Evolutionary conservation across 2,113 vertebrate species (phyloP).

Genomic region (Acanthisitta chloris): DNA sequence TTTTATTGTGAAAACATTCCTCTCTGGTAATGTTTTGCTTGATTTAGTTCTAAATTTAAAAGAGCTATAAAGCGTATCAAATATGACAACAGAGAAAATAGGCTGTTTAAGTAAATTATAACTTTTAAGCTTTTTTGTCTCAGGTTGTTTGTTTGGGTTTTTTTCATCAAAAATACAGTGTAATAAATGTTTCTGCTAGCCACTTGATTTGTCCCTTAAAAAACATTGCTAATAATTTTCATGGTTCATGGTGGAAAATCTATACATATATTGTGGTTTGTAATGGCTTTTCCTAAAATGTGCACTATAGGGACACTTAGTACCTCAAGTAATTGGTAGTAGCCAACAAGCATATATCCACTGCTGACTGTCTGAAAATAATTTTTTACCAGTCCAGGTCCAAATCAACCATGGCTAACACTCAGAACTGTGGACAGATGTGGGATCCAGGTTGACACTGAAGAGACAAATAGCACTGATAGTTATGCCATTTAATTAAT

Average conservation of each 20-base stretch:
- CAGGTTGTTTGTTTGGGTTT: background rate
- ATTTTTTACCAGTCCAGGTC: background rate
- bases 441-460: background rate
- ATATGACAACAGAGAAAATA: background rate
- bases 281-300: background rate
- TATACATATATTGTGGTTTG: background rate
- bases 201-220: background rate
- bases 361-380: background rate
- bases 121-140: background rate
- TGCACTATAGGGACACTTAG: background rate
- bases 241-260: rapidly evolving
- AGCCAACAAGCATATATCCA: background rate
- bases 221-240: background rate
- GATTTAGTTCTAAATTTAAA: background rate
- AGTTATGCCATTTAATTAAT: background rate
- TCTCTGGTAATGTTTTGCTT: background rate
- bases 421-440: background rate
- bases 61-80: background rate
- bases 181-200: background rate
- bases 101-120: background rate
- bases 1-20: background rate
- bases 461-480: background rate
- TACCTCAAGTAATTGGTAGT: background rate
- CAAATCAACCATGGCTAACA: background rate
- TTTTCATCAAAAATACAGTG: background rate